Evolutionary conservation across 2,888 invertebrate species (phyloP), one percentile per base, ranked within the genome.

Genomic region (Esperia sulphurella): DNA sequence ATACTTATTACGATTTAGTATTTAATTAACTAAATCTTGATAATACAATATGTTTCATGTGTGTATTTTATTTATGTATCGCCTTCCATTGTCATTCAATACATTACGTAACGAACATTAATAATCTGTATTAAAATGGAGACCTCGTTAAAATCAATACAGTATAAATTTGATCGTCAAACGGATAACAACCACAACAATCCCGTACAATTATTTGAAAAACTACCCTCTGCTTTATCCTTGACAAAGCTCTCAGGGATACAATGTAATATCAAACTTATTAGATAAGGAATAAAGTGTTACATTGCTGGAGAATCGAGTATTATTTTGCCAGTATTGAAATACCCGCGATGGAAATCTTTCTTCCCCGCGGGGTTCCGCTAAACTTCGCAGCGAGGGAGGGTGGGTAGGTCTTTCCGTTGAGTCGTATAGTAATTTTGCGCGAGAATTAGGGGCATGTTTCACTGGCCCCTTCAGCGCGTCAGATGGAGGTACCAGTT

Each of bases 191-290:
- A 75, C 83, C 80, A 66, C 81, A 80, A 66, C 81, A 80, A 79
- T 73, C 75, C 78, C 78, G 71, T 67, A 72, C 78, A 81, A 81
- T 82, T 83, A 80, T 73, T 73, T 75, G 75, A 79, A 79, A 81
- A 82, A 81, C 76, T 77, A 80, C 79, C 82, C 78, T 75, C 69
- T 58, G 57, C 57, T 57, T 70, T 66, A 70, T 65, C 59, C 54
- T 53, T 52, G 53, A 31, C 6, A 40, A 46, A 43, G 41, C 29
- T 59, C 57, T 50, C 46, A 33, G 38, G 41, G 40, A 35, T 30
- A 12, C 58, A 53, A 53, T 54, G 50, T 21, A 65, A 65, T 62
- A 55, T 63, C 46, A 44, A 57, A 52, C 63, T 57, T 72, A 65
- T 54, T 37, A 4, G 29, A 14, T 38, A 43, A 35, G 53, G 47